Evolutionary conservation across 1,140 invertebrate species (phyloP).

Genomic region (Drosophila kikkawai): DNA sequence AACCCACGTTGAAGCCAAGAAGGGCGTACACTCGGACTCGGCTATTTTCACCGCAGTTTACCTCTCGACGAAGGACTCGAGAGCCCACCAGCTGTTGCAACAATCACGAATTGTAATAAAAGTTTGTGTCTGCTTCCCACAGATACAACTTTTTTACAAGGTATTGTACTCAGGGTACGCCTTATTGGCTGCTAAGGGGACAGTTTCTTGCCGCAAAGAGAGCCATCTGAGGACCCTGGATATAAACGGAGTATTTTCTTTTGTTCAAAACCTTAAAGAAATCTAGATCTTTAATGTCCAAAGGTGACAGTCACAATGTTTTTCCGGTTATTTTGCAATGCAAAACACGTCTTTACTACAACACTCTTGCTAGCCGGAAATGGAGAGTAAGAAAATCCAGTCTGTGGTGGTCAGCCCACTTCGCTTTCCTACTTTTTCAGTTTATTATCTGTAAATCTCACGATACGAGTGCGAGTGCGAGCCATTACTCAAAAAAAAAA

Average conservation of each 20-base stretch:
- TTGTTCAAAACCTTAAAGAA: constrained; percentile 3
- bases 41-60: constrained; percentile 57
- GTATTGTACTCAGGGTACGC: constrained; percentile 30
- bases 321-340: constrained; percentile 32
- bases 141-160: constrained; percentile 29
- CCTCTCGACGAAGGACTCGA: constrained; percentile 9
- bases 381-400: constrained; percentile 24
- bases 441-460: constrained; percentile 66
- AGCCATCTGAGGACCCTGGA: constrained; percentile 14
- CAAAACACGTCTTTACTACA: constrained; percentile 54
- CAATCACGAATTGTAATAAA: constrained; percentile 67
- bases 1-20: constrained; percentile 13
- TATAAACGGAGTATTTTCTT: background rate
- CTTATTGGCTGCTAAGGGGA: constrained; percentile 66
- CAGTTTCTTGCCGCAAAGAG: constrained; percentile 34
- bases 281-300: background rate
- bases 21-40: constrained; percentile 28
- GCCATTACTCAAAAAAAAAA: constrained; percentile 67
- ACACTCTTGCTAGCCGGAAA: constrained; percentile 3
- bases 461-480: constrained; percentile 44
- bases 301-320: background rate
- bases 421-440: constrained; percentile 1
- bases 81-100: constrained; percentile 45
- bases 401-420: constrained; percentile 9
- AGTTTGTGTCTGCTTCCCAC: constrained; percentile 38